Evolutionary conservation across 2,797 vertebrate genomes (phyloP).

Genomic region (Lophius americanus): DNA sequence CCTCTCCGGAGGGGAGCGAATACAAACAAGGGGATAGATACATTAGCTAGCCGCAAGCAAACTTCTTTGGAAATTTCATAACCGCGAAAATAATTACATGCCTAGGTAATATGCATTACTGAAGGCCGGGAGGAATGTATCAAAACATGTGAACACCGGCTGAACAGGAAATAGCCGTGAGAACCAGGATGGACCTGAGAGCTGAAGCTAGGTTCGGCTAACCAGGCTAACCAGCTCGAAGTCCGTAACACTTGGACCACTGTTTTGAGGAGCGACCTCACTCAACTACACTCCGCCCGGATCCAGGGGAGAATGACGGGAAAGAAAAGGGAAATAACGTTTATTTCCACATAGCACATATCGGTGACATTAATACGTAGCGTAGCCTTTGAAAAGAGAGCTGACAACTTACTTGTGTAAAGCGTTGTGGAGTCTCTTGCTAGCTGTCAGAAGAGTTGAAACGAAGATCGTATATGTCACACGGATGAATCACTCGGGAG

Average conservation of each 20-base stretch:
- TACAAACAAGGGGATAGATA: conserved; percentile 19
- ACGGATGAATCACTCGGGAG: conserved; percentile 57
- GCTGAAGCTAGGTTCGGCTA: conserved; percentile 68
- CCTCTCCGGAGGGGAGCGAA: conserved; percentile 22
- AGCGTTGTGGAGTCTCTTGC: conserved; percentile 40
- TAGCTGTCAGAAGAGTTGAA: conserved; percentile 74
- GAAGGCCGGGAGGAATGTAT: conserved; percentile 1
- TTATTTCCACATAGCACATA: not conserved
- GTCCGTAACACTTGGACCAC: conserved; percentile 67
- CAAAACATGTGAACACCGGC: conserved; percentile 32
- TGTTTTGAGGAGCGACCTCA: conserved; percentile 25
- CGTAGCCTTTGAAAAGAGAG: conserved; percentile 21
- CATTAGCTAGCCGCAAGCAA: conserved; percentile 46
- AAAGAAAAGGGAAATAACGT: not conserved
- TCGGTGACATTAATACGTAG: not conserved
- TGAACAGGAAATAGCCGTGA: conserved; percentile 54
- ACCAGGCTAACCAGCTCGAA: conserved; percentile 67
- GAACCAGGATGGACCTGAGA: conserved; percentile 27
- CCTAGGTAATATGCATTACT: not conserved
- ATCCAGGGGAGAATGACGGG: conserved; percentile 6
- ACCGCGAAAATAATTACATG: not conserved
- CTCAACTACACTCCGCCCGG: conserved; percentile 40
- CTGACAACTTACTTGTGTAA: conserved; percentile 80
- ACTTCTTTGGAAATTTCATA: conserved; percentile 2
- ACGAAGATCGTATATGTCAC: conserved; percentile 62